A percentile compares a stretch with the other conserved stretches of the same genome.
Conservation (phyloP, 2,888 invertebrate species). For the Pammene fasciana region DNA sequence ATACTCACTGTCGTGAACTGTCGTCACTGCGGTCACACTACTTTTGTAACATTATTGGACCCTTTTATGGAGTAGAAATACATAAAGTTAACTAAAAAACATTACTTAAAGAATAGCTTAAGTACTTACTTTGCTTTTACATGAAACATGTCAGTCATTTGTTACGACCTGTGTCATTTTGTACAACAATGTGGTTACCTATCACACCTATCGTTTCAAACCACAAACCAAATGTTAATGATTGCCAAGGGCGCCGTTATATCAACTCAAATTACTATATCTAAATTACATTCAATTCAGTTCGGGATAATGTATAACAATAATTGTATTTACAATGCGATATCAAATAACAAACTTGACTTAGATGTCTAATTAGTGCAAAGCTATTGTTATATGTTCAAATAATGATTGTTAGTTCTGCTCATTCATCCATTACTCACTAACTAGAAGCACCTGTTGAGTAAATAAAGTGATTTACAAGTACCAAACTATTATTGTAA, state of each 20-base stretch:
- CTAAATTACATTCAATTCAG: not conserved
- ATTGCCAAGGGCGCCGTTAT: slow-evolving; percentile 1
- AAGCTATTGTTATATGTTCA: slow-evolving; percentile 12
- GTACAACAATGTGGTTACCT: not conserved
- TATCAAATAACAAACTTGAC: not conserved
- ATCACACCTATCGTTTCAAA: not conserved
- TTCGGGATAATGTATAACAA: not conserved
- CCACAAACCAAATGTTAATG: not conserved
- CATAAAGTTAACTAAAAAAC: too few relatives aligned
- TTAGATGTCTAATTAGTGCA: slow-evolving; percentile 11
- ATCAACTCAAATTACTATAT: not conserved
- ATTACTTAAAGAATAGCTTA: too few relatives aligned
- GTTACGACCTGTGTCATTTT: too few relatives aligned
- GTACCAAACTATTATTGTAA: slow-evolving; percentile 19
- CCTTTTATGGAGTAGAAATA: too few relatives aligned
- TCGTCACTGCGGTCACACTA: too few relatives aligned
- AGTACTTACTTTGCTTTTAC: not conserved
- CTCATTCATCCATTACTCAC: slow-evolving; percentile 16
- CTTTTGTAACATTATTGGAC: too few relatives aligned
- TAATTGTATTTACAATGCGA: slow-evolving; percentile 5
- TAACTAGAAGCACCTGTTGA: slow-evolving; percentile 30
- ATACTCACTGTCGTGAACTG: too few relatives aligned
- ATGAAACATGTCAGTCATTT: too few relatives aligned
- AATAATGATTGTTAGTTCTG: slow-evolving; percentile 14
- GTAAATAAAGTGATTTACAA: slow-evolving; percentile 35